Evolutionary conservation across 2,888 invertebrate genomes (phyloP).

Genomic region (Abrostola tripartita): DNA sequence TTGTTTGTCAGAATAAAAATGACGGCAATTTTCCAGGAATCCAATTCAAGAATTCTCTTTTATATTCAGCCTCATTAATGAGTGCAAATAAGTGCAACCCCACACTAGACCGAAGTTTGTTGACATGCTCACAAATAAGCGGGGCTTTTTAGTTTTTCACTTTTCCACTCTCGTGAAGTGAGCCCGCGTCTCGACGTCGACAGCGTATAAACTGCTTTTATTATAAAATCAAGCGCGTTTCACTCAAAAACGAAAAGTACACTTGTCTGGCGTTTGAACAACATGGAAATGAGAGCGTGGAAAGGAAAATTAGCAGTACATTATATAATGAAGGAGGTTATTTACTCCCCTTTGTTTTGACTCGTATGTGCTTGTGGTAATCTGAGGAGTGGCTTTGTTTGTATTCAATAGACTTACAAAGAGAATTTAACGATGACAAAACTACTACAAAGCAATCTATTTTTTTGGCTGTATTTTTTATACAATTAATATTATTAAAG

Average conservation of each 20-base stretch:
- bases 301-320: slow-evolving; percentile 67
- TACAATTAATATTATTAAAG: too few species aligned
- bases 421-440: too few species aligned
- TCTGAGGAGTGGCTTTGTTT: slow-evolving; percentile 25
- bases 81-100: slow-evolving; percentile 65
- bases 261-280: slow-evolving; percentile 65
- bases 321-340: slow-evolving; percentile 58
- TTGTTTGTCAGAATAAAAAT: too few species aligned
- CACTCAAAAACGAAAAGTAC: slow-evolving; percentile 65
- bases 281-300: slow-evolving; percentile 67
- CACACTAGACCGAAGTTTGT: slow-evolving; percentile 63
- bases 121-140: slow-evolving; percentile 63
- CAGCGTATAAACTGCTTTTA: slow-evolving; percentile 73
- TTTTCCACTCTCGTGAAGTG: slow-evolving; percentile 58
- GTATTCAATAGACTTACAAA: neutral
- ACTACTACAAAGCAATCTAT: too few species aligned
- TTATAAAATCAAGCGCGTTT: slow-evolving; percentile 78
- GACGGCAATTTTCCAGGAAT: neutral
- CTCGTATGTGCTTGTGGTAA: slow-evolving; percentile 33
- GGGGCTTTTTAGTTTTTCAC: slow-evolving; percentile 56
- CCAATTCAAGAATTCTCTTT: slow-evolving; percentile 48
- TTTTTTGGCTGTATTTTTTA: too few species aligned
- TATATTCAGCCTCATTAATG: slow-evolving; percentile 66
- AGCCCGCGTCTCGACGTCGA: slow-evolving; percentile 65
- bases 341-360: slow-evolving; percentile 50